phyloP scores from a whole-genome alignment of 2,797 vertebrate species.

The Caiman crocodilus region DNA sequence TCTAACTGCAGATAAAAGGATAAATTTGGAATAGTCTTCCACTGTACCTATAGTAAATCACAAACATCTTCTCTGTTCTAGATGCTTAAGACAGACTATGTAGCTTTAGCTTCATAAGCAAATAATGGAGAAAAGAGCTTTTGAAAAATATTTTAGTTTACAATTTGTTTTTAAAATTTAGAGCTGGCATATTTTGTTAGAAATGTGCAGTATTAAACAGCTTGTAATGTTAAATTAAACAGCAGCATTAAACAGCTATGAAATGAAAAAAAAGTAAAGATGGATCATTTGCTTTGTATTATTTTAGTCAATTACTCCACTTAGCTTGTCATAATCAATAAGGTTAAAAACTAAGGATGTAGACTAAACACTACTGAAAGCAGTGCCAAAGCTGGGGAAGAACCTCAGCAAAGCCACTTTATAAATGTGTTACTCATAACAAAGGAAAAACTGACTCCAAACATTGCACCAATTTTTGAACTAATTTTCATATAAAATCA shows the following conservation, averaged over 20 bases:
- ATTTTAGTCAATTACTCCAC: neutral
- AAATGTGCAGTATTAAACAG: neutral
- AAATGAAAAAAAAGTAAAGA: neutral
- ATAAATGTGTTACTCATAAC: neutral
- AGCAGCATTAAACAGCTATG: neutral
- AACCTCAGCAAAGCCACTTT: neutral
- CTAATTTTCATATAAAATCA: no score
- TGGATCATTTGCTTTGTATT: neutral
- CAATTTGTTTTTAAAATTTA: no score
- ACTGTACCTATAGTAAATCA: neutral
- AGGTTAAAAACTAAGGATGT: neutral
- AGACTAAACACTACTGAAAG: neutral
- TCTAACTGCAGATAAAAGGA: constrained; percentile 3
- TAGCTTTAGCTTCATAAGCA: neutral
- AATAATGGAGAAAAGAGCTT: neutral
- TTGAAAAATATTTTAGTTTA: neutral
- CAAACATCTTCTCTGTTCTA: neutral
- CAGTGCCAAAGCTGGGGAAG: neutral
- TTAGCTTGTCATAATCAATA: neutral
- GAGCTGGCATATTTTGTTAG: no score
- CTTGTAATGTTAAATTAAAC: neutral
- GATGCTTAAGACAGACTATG: neutral
- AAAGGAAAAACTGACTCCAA: neutral
- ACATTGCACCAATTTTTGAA: no score
- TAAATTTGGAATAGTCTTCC: rapidly evolving